Base-by-base conservation (phyloP, 2,113 vertebrate species). In the Sturnira hondurensis region DNA sequence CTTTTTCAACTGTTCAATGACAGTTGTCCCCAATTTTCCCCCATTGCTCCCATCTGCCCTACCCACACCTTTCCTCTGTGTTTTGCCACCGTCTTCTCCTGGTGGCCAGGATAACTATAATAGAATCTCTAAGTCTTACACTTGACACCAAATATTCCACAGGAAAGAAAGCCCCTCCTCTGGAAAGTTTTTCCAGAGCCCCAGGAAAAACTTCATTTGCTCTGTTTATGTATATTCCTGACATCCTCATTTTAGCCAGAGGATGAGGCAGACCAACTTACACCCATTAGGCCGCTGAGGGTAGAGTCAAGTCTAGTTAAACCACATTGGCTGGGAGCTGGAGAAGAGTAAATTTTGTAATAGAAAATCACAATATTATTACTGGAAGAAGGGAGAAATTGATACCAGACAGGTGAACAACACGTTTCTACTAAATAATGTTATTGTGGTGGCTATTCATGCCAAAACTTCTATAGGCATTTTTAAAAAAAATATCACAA, bases 351-450 rank as follows among this genome's bases (percentile, higher is more conserved):
- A 54, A 76, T 84, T 70, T 13, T 89, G 76, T 83, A 45, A 71
- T 7, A 65, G 26, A 71, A 63, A 85, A 52, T 70, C 52, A 87
- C 1, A 26, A 10, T 67, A 52, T 45, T 74, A 1, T 36, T 93
- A 5, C 31, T 81, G 24, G 90, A 82, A 76, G 11, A 70, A 90
- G 70, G 71, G 41, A 38, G 11, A 95, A 90, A 54, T 36, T 45
- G 47, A 58, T 15, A 52, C 20, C 14, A 10, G 43, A 80, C 47
- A 63, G 22, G 28, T 16, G 92, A 83, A 88, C 15, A 15, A 52
- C 7, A 87, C 3, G 38, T 82, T 86, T n/a, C 12, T 41, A 56
- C 4, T 77, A 36, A 63, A 65, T 54, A 58, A 31, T 73, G 54
- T 63, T 67, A 43, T 19, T 45, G 19, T n/a, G 20, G 26, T 5